Percentiles rank a stretch among this genome's conserved stretches.
Conservation (phyloP, 2,113 vertebrate genomes). For the Saccopteryx bilineata region DNA sequence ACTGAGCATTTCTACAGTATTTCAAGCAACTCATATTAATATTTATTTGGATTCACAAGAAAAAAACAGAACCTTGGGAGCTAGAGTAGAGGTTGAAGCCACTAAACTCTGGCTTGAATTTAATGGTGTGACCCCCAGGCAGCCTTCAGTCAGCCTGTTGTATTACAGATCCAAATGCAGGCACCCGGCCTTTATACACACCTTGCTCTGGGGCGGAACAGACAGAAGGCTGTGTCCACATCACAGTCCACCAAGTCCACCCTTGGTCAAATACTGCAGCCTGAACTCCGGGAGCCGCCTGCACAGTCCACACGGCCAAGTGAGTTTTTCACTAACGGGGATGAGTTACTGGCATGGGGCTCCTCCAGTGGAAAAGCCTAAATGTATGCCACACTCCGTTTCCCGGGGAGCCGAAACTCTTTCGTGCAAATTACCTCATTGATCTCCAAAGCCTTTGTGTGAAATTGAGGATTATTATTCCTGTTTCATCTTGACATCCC, state of each 20-base stretch:
- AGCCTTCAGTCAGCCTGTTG: not conserved
- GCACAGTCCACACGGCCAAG: not conserved
- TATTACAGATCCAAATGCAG: not conserved
- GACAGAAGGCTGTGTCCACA: no score
- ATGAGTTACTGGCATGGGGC: slow-evolving; percentile 35
- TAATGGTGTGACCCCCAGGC: no score
- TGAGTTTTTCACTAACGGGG: not conserved
- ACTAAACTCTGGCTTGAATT: not conserved
- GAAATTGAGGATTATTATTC: slow-evolving; percentile 70
- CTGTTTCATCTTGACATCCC: slow-evolving; percentile 46
- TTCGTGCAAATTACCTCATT: slow-evolving; percentile 66
- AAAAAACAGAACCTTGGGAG: not conserved
- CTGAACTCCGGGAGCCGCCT: not conserved
- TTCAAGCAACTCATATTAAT: not conserved
- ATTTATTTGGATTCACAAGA: not conserved
- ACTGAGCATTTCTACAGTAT: not conserved
- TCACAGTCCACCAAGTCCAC: not conserved
- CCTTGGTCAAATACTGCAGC: not conserved
- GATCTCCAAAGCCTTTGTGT: slow-evolving; percentile 56
- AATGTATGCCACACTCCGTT: slow-evolving; percentile 55
- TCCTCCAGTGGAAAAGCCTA: not conserved
- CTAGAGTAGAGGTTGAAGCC: not conserved
- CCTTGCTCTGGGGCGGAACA: not conserved
- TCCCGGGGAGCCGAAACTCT: slow-evolving; percentile 43
- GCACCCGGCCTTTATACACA: not conserved